phyloP scores from a whole-genome alignment of 1,140 invertebrate species.

The Diorhabda carinulata region DNA sequence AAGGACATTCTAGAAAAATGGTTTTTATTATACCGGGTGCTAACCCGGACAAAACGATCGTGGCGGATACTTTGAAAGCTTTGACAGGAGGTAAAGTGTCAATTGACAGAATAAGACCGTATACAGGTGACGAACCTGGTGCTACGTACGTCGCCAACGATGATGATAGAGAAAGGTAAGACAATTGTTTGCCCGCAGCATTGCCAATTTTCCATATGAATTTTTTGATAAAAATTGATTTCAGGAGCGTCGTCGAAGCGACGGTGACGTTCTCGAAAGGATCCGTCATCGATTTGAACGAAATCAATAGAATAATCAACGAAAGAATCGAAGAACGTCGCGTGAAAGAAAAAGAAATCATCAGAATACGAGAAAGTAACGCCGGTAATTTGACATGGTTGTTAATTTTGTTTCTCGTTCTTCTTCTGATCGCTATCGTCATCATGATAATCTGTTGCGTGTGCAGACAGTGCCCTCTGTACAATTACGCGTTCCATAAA shows the following conservation, averaged over 20 bases:
- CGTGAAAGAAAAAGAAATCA: constrained; percentile 13
- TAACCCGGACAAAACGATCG: constrained; percentile 65
- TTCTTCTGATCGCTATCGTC: constrained; percentile 67
- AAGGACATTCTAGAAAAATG: constrained; percentile 64
- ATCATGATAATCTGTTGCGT: constrained; percentile 73
- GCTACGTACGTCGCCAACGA: constrained; percentile 49
- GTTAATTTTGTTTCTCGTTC: constrained; percentile 66
- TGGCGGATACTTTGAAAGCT: constrained; percentile 67
- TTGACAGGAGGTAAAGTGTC: constrained; percentile 73
- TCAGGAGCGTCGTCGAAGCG: constrained; percentile 71
- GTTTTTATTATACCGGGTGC: constrained; percentile 73
- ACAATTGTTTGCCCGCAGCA: not conserved
- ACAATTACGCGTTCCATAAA: constrained; percentile 48
- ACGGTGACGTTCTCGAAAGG: constrained; percentile 64
- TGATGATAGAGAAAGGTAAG: constrained; percentile 43
- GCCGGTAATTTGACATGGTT: constrained; percentile 62
- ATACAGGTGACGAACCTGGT: constrained; percentile 52
- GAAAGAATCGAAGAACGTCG: constrained; percentile 21
- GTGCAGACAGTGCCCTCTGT: constrained; percentile 75
- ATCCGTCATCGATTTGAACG: constrained; percentile 63
- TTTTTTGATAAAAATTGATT: constrained; percentile 21
- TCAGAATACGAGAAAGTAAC: constrained; percentile 24
- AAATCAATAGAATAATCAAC: constrained; percentile 52
- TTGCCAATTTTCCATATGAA: too few species aligned
- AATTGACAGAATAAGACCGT: constrained; percentile 69